phyloP scores from a whole-genome alignment of 2,797 vertebrate genomes.

The Emys orbicularis region DNA sequence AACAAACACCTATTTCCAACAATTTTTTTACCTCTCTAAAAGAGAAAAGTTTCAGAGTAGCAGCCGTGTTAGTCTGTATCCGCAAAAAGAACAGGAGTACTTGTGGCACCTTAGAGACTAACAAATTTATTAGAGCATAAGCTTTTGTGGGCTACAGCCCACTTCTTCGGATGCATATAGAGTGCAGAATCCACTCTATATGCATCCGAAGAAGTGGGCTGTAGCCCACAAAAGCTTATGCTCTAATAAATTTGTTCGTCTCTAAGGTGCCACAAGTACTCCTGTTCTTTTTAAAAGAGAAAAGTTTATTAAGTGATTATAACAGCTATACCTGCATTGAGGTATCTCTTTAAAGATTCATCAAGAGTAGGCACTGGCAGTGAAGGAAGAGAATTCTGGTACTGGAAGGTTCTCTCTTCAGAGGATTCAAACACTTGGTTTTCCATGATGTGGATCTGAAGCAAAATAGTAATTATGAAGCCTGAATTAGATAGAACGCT shows the following conservation, averaged over 20 bases:
- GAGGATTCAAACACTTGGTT: conserved; percentile 84
- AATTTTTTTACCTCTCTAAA: neutral
- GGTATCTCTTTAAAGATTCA: conserved; percentile 91
- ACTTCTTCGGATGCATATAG: too few species aligned
- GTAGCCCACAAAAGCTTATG: too few species aligned
- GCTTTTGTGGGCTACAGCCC: too few species aligned
- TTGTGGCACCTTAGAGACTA: too few species aligned
- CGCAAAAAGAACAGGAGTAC: too few species aligned
- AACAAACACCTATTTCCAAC: neutral
- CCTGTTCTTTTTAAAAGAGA: neutral
- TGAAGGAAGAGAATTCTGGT: conserved; percentile 90
- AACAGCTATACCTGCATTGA: conserved; percentile 88
- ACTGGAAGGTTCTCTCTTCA: conserved; percentile 92
- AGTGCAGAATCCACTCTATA: too few species aligned
- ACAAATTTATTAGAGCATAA: too few species aligned
- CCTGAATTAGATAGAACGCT: neutral
- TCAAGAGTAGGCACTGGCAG: conserved; percentile 92
- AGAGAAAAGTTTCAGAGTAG: neutral
- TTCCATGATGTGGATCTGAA: conserved; percentile 82
- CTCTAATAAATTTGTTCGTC: too few species aligned
- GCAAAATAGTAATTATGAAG: neutral
- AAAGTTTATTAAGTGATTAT: neutral
- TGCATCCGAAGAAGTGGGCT: too few species aligned
- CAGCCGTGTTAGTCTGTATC: too few species aligned
- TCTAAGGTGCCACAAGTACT: too few species aligned